Conservation (phyloP, 2,113 vertebrate genomes). For the Ploceus nigricollis region DNA sequence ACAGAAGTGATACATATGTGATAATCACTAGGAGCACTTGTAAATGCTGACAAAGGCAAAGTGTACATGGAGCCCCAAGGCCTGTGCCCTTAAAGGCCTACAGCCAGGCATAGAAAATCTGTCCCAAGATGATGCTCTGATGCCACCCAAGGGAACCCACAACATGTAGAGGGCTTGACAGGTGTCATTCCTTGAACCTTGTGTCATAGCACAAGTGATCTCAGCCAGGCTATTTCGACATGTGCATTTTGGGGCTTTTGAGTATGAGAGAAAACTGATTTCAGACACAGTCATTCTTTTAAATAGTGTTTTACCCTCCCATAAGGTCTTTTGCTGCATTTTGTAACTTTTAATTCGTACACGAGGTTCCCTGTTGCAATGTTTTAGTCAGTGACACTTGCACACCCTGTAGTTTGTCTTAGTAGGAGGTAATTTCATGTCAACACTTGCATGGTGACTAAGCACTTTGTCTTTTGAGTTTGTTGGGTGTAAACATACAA, state of each 20-base stretch:
- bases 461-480: not conserved
- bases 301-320: not conserved
- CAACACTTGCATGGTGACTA: conserved; percentile 18
- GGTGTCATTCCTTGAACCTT: not conserved
- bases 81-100: not conserved
- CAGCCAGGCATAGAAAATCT: not conserved
- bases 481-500: not conserved
- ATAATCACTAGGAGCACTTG: not conserved
- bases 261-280: not conserved
- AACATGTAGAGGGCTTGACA: not conserved
- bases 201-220: not conserved
- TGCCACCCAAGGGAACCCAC: not conserved
- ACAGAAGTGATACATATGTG: not conserved
- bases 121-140: not conserved
- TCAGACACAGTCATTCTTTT: not conserved
- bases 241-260: not conserved
- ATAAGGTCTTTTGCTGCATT: not conserved
- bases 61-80: not conserved
- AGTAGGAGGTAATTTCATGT: not conserved
- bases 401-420: not conserved
- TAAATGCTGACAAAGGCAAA: not conserved
- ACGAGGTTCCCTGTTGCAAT: not conserved
- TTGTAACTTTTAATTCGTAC: conserved; percentile 7
- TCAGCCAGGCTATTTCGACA: not conserved
- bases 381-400: not conserved